These are phyloP conservation scores for Nemotelus pantherinus DNA, from an alignment of 2,888 invertebrate species.

Conservation along the genomic window DNA sequence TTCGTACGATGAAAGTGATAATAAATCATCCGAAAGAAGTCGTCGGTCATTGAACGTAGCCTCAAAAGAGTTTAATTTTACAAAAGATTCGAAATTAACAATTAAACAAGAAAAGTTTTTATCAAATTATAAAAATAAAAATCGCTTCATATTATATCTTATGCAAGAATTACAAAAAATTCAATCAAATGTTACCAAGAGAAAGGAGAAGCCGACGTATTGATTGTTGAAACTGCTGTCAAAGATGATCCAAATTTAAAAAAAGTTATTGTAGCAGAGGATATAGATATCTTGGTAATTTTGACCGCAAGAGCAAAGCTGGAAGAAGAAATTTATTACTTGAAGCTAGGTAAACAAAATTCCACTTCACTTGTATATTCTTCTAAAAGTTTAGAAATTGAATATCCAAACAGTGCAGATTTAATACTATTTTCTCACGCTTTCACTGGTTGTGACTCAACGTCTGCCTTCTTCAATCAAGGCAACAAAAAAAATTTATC, in stretches of 20 bases:
- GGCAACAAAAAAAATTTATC: too few species aligned
- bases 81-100: background rate
- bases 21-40: background rate
- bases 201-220: background rate
- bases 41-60: background rate
- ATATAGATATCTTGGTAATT: background rate
- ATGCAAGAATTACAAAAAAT: background rate
- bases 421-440: background rate
- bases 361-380: background rate
- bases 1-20: background rate
- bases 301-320: background rate
- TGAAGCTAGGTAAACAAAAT: background rate
- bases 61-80: background rate
- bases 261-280: background rate
- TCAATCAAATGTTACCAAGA: background rate
- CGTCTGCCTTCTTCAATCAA: too few species aligned
- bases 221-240: background rate
- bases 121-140: slow-evolving; percentile 8
- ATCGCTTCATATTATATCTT: background rate
- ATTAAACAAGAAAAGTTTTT: background rate
- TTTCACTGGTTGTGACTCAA: background rate
- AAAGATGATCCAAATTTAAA: background rate
- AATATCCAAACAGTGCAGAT: background rate
- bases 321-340: background rate
- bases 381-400: background rate